Base-by-base conservation (phyloP, 2,113 vertebrate genomes). In the Arvicanthis niloticus region DNA sequence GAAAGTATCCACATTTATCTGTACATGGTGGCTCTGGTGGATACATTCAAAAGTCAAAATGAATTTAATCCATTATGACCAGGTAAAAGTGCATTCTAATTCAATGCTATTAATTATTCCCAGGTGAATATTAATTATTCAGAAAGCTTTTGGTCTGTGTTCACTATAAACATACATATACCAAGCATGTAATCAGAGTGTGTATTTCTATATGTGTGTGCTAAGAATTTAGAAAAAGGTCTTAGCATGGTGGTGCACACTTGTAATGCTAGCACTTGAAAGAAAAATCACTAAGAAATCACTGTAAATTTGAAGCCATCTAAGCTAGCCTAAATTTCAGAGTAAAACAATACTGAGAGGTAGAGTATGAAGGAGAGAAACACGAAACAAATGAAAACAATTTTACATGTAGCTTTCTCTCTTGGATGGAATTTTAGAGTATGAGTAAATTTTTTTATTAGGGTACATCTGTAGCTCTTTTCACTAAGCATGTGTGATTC, bases 111-210 rank as follows among this genome's bases (percentile, higher is more conserved):
- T 73, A 91, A 67, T 45, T 84, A 7, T 88, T 93, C 19, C 65
- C 45, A 84, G 88, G 73, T 17, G 45, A 91, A n/a, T n/a, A n/a
- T n/a, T n/a, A n/a, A n/a, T n/a, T n/a, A n/a, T 88, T 95, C 17
- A 95, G 34, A 70, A 96, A 24, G 34, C 13, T n/a, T 95, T 84
- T 65, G 31, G n/a, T 65, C 42, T 77, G 53, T 45, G 56, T 65
- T 29, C 24, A 21, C n/a, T 37, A 80, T 29, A 7, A 65, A 62
- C 56, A 45, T 68, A 48, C 34, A n/a, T 10, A 51, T 48, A 31
- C 60, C 37, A 62, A 19, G 6, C 12, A 40, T 75, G 10, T 70
- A n/a, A 21, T n/a, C 42, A 17, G 40, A 9, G 65, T 68, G 17
- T 19, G 3, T 65, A 17, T 85, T 7, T 26, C 42, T 51, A 21